phyloP scores from a whole-genome alignment of 1,140 invertebrate species.

The Drosophila kanapiae region DNA sequence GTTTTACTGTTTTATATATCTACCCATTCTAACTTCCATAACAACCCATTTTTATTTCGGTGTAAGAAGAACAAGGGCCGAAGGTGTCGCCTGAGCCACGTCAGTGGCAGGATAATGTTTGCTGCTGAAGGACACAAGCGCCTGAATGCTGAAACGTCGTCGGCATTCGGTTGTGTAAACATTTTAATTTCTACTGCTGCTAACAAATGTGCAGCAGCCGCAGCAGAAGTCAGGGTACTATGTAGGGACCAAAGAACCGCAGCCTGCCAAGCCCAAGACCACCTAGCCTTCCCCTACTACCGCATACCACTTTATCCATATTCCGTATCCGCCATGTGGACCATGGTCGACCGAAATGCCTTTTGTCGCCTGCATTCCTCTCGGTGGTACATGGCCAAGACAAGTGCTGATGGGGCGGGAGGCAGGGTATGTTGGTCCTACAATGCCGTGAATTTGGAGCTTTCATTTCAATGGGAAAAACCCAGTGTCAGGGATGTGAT shows the following conservation, averaged over 20 bases:
- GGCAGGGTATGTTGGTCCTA: slow-evolving; percentile 22
- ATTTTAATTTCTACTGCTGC: slow-evolving; percentile 78
- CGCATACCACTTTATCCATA: slow-evolving; percentile 1
- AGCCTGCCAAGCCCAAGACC: slow-evolving; percentile 55
- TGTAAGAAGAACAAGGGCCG: slow-evolving; percentile 14
- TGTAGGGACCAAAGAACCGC: slow-evolving; percentile 44
- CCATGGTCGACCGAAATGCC: slow-evolving; percentile 68
- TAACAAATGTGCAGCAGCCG: slow-evolving; percentile 71
- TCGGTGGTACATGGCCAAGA: slow-evolving; percentile 34
- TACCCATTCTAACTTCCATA: not conserved
- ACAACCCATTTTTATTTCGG: slow-evolving; percentile 3
- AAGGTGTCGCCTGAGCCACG: slow-evolving; percentile 40
- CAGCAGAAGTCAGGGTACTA: slow-evolving; percentile 1
- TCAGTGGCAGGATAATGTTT: slow-evolving; percentile 47
- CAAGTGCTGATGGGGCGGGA: slow-evolving; percentile 26
- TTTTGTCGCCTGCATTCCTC: slow-evolving; percentile 20
- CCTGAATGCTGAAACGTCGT: slow-evolving; percentile 73
- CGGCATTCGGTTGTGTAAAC: slow-evolving; percentile 80
- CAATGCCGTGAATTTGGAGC: slow-evolving; percentile 60
- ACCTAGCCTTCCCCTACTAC: slow-evolving; percentile 38
- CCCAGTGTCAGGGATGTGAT: slow-evolving; percentile 49
- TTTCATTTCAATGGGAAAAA: slow-evolving; percentile 56
- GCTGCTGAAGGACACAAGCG: slow-evolving; percentile 50
- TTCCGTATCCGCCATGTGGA: slow-evolving; percentile 60
- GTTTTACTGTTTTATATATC: too few species aligned